Evolutionary conservation across 1,140 invertebrate genomes (phyloP).

Genomic region (Pseudomyrmex pallidus): DNA sequence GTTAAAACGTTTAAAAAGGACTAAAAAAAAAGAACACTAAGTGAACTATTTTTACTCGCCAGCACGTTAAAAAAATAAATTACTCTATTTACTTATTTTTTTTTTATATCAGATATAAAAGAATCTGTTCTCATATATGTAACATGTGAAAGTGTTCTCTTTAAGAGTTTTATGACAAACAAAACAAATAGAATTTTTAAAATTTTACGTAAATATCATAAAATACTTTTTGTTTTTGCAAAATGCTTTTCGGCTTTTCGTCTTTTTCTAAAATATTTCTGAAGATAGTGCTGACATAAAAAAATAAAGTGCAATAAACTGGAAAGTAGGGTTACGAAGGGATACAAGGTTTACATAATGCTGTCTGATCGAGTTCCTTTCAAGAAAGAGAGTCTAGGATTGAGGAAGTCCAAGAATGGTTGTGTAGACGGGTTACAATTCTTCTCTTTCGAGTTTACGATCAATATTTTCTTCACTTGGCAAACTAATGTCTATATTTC

Average conservation of each 20-base stretch:
- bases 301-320: slow-evolving; percentile 29
- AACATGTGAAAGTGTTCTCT: not conserved
- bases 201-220: not conserved
- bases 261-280: not conserved
- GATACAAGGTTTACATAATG: slow-evolving; percentile 26
- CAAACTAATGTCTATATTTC: slow-evolving; percentile 36
- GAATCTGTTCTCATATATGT: too few relatives aligned
- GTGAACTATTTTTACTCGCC: too few relatives aligned
- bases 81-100: too few relatives aligned
- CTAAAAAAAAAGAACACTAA: too few relatives aligned
- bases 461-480: slow-evolving; percentile 59
- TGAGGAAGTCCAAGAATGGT: slow-evolving; percentile 40
- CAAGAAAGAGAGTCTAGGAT: slow-evolving; percentile 47
- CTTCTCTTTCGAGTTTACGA: slow-evolving; percentile 18
- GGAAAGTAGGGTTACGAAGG: slow-evolving; percentile 2
- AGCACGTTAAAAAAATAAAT: too few relatives aligned
- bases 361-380: slow-evolving; percentile 58
- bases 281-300: not conserved
- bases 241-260: not conserved
- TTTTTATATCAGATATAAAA: too few relatives aligned
- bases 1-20: too few relatives aligned
- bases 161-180: not conserved
- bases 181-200: not conserved
- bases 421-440: slow-evolving; percentile 51
- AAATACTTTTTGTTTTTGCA: slow-evolving; percentile 14